Percentiles rank a stretch among this genome's conserved stretches.
Evolutionary conservation across 2,113 vertebrate genomes (phyloP).

Genomic region (Dromiciops gliroides): DNA sequence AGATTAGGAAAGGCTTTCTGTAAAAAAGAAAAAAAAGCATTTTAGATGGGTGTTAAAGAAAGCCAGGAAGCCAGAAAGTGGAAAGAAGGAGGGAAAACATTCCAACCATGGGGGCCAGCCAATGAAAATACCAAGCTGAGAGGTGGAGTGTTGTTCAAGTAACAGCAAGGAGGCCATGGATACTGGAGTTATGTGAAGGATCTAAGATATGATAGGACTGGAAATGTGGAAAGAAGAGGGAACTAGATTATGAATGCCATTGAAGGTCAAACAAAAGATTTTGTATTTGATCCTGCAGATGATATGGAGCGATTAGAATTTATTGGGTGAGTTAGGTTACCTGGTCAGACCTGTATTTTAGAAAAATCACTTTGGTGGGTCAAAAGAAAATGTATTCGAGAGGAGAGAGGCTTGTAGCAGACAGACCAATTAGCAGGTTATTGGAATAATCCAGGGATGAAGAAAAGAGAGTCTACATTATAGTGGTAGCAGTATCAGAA

Average conservation of each 20-base stretch:
- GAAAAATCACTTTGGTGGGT: neutral
- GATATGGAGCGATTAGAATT: neutral
- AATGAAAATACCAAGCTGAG: neutral
- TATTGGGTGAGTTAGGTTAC: neutral
- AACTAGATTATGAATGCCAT: neutral
- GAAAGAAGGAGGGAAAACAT: neutral
- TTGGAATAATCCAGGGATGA: neutral
- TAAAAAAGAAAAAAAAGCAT: neutral
- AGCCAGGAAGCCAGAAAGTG: neutral
- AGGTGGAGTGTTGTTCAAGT: neutral
- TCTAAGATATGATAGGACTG: neutral
- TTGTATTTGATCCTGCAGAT: neutral
- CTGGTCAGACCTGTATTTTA: neutral
- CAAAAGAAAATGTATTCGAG: neutral
- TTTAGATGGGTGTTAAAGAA: neutral
- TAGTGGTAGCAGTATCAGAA: neutral
- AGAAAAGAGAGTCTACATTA: neutral
- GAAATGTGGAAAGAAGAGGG: neutral
- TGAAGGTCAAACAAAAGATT: neutral
- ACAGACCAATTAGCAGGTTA: neutral
- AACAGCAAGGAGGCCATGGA: neutral
- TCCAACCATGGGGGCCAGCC: neutral
- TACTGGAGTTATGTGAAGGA: neutral
- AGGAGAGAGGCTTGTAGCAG: neutral
- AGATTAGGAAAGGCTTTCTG: neutral